Evolutionary conservation across 2,113 vertebrate genomes (phyloP).

Genomic region (Spheniscus mendiculus): DNA sequence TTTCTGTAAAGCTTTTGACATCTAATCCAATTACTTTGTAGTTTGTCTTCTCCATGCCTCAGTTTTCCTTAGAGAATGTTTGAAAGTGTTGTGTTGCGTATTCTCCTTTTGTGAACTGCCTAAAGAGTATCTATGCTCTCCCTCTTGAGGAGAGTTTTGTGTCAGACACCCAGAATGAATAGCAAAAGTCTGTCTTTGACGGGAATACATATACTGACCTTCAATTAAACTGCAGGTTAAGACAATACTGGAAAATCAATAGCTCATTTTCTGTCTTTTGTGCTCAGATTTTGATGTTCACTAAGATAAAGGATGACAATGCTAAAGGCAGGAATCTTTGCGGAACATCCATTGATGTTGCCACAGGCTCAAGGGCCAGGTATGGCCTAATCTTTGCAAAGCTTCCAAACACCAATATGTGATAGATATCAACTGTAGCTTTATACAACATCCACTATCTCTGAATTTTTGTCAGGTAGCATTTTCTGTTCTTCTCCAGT

Average conservation of each 20-base stretch:
- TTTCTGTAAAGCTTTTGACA: neutral
- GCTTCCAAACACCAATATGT: slow-evolving; percentile 21
- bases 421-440: slow-evolving; percentile 30
- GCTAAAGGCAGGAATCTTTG: slow-evolving; percentile 69
- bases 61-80: neutral
- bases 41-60: neutral
- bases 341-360: slow-evolving; percentile 77
- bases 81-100: neutral
- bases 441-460: neutral
- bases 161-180: slow-evolving; percentile 42
- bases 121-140: slow-evolving; percentile 46
- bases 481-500: neutral
- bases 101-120: slow-evolving; percentile 38
- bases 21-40: neutral
- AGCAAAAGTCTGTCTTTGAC: slow-evolving; percentile 73
- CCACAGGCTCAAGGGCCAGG: slow-evolving; percentile 51
- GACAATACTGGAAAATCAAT: slow-evolving; percentile 93
- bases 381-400: slow-evolving; percentile 64
- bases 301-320: slow-evolving; percentile 86
- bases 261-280: slow-evolving; percentile 90
- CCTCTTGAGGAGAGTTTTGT: slow-evolving; percentile 57
- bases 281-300: slow-evolving; percentile 91
- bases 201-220: slow-evolving; percentile 87
- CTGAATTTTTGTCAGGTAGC: neutral
- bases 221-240: slow-evolving; percentile 90